Conservation (phyloP, 2,888 invertebrate genomes). For the Hydrotaea diabolus region DNA sequence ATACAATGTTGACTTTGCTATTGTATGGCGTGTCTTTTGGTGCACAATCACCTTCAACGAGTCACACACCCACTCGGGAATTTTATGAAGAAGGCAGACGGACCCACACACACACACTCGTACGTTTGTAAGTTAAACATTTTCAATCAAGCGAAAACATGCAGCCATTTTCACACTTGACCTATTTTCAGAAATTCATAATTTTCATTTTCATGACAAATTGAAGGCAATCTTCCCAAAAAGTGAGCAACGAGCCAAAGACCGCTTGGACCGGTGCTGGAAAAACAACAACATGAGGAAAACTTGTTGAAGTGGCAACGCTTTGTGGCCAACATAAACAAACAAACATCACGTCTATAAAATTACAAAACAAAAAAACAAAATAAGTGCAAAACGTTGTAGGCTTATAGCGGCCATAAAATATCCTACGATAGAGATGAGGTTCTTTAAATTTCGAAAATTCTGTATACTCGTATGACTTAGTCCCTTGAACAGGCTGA, state of each 20-base stretch:
- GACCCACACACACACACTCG: not conserved
- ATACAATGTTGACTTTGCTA: not conserved
- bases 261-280: not conserved
- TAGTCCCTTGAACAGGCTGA: too few relatives aligned
- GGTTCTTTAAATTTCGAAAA: too few relatives aligned
- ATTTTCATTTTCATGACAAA: constrained; percentile 23
- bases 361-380: not conserved
- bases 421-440: too few relatives aligned
- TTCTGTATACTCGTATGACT: too few relatives aligned
- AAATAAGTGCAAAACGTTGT: not conserved
- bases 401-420: not conserved
- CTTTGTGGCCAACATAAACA: constrained; percentile 62
- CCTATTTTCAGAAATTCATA: constrained; percentile 42
- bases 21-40: not conserved
- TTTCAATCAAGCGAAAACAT: constrained; percentile 16
- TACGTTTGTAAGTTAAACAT: constrained; percentile 6
- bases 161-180: constrained; percentile 35
- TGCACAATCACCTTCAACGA: constrained; percentile 11
- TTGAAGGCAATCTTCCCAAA: not conserved
- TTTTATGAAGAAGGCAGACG: too few relatives aligned
- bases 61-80: too few relatives aligned
- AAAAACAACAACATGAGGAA: not conserved
- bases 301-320: constrained; percentile 60
- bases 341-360: constrained; percentile 34
- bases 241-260: not conserved